These are phyloP conservation scores for Myoxocephalus aenaeus DNA, from an alignment of 2,797 vertebrate genomes.

Conservation along the genomic window DNA sequence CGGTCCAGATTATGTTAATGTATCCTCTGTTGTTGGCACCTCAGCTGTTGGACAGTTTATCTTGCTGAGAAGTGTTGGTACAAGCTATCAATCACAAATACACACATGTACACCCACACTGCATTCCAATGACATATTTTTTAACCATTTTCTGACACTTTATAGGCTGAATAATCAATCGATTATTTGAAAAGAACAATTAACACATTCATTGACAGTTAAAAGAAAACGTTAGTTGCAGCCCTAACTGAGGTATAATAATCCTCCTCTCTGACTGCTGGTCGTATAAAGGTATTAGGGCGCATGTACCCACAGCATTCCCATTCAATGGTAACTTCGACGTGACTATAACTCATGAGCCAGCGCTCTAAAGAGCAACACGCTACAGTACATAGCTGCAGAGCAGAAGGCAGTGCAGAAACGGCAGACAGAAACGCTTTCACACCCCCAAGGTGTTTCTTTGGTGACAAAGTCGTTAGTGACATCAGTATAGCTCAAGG, in stretches of 20 bases:
- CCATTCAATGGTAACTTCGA: neutral
- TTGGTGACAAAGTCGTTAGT: slow-evolving; percentile 30
- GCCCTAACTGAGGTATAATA: neutral
- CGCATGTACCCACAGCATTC: slow-evolving; percentile 1
- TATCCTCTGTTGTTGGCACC: slow-evolving; percentile 40
- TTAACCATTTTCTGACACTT: neutral
- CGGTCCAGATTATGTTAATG: slow-evolving; percentile 43
- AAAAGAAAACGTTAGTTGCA: neutral
- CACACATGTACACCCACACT: neutral
- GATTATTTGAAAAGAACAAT: neutral
- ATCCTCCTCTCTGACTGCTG: neutral
- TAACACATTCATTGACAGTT: neutral
- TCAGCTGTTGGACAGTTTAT: slow-evolving; percentile 25
- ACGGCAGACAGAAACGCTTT: slow-evolving; percentile 26
- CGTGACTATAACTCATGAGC: slow-evolving; percentile 15
- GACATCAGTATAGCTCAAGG: slow-evolving; percentile 15
- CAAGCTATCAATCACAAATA: neutral
- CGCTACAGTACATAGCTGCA: neutral
- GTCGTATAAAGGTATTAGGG: neutral
- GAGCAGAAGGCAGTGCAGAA: no score
- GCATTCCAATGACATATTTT: neutral
- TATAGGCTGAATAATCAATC: neutral
- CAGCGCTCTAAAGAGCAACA: slow-evolving; percentile 10
- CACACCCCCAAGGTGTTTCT: slow-evolving; percentile 27
- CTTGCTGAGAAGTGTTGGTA: slow-evolving; percentile 26